Percentiles rank a stretch among this genome's conserved stretches.
phyloP scores from a whole-genome alignment of 2,888 invertebrate genomes.

The Colostygia pectinataria region DNA sequence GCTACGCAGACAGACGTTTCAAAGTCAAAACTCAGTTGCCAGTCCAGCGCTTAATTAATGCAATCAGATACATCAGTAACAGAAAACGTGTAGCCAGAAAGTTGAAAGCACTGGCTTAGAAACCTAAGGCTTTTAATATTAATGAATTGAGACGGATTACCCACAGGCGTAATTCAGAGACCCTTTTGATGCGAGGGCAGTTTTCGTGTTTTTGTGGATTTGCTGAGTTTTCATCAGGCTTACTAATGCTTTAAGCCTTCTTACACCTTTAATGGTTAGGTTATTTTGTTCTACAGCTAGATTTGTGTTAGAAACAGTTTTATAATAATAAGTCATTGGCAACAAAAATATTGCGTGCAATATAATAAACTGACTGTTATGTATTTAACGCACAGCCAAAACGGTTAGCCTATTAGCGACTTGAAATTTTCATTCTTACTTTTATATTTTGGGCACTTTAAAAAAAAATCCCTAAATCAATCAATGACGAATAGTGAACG shows the following conservation, averaged over 20 bases:
- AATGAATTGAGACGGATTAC: constrained; percentile 35
- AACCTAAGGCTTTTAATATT: constrained; percentile 25
- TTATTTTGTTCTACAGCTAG: background rate
- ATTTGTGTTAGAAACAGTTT: background rate
- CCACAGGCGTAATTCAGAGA: constrained; percentile 22
- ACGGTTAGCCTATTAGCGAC: too few relatives aligned
- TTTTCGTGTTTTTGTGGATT: constrained; percentile 6
- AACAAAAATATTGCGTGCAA: background rate
- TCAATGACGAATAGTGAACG: too few relatives aligned
- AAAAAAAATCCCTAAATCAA: too few relatives aligned
- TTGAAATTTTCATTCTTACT: too few relatives aligned
- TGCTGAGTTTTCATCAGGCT: background rate
- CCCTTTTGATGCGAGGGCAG: constrained; percentile 18
- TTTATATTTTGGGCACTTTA: too few relatives aligned
- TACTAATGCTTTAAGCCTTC: constrained; percentile 1
- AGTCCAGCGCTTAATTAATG: constrained; percentile 29
- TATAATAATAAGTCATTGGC: background rate
- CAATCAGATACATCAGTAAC: constrained; percentile 31
- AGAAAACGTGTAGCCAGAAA: constrained; percentile 26
- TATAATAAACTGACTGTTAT: too few relatives aligned
- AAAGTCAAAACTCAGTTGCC: constrained; percentile 28
- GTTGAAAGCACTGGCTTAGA: constrained; percentile 24
- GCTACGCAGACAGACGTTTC: constrained; percentile 24
- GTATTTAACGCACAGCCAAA: too few relatives aligned
- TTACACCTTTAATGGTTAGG: background rate